phyloP scores from a whole-genome alignment of 2,113 vertebrate species.

The Genyomyrus donnyi region DNA sequence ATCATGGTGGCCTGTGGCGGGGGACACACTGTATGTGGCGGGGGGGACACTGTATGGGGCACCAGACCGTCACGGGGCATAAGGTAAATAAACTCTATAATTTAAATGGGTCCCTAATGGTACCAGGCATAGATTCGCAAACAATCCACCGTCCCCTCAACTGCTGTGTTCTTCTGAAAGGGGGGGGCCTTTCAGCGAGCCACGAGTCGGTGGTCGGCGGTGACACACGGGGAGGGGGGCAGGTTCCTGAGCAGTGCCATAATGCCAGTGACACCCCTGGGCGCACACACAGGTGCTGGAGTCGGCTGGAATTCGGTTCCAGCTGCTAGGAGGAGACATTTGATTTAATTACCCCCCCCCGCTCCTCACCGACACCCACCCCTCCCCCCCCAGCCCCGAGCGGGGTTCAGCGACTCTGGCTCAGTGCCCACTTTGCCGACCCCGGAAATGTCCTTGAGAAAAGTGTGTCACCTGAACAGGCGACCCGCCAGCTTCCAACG shows the following conservation, averaged over 20 bases:
- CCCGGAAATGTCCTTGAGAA: slow-evolving; percentile 9
- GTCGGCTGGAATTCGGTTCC: slow-evolving; percentile 64
- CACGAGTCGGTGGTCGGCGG: background rate
- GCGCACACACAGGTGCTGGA: slow-evolving; percentile 60
- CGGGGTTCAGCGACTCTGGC: slow-evolving; percentile 4
- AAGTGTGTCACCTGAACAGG: background rate
- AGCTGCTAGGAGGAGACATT: slow-evolving; percentile 62
- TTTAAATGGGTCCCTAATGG: background rate
- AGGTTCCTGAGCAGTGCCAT: background rate
- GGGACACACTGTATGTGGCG: background rate
- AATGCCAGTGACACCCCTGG: slow-evolving; percentile 5
- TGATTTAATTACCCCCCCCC: slow-evolving; percentile 43
- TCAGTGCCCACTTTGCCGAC: background rate
- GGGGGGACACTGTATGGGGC: background rate
- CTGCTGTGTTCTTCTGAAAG: background rate
- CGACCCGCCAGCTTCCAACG: background rate
- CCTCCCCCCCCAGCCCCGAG: background rate
- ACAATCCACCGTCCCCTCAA: background rate
- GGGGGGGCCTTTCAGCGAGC: background rate
- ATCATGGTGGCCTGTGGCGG: background rate
- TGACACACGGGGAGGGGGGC: background rate
- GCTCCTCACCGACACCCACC: background rate
- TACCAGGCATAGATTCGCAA: background rate
- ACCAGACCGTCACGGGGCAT: background rate
- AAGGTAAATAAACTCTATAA: background rate